phyloP scores from a whole-genome alignment of 1,140 invertebrate species.

The Bradynema listronoti region DNA sequence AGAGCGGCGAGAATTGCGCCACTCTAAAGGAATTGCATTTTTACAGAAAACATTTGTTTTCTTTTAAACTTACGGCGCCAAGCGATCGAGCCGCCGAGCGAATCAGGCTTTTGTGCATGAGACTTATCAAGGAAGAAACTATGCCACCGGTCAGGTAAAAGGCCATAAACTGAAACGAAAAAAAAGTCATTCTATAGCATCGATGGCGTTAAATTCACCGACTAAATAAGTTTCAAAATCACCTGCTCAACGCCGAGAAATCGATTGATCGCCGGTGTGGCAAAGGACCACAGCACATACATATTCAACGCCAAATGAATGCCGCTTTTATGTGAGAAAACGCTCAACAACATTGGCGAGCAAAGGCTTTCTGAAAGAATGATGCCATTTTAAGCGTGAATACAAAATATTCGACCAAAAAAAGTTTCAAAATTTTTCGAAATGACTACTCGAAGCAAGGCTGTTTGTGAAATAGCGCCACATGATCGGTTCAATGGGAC shows the following conservation, averaged over 20 bases:
- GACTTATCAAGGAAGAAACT: conserved; percentile 76
- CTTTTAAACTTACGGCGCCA: conserved; percentile 70
- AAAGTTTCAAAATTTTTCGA: conserved; percentile 19
- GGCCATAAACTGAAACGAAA: conserved; percentile 61
- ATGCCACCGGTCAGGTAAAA: conserved; percentile 65
- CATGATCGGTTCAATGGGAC: conserved; percentile 70
- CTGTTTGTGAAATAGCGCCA: conserved; percentile 76
- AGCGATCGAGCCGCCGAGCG: conserved; percentile 70
- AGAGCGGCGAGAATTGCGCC: conserved; percentile 85
- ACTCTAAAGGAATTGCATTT: conserved; percentile 66
- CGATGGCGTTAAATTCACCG: not conserved
- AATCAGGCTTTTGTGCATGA: conserved; percentile 70
- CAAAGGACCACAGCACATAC: conserved; percentile 84
- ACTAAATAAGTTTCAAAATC: conserved; percentile 7
- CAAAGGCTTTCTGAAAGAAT: conserved; percentile 69
- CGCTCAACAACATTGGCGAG: conserved; percentile 80
- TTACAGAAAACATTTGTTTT: conserved; percentile 21
- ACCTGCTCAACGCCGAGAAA: conserved; percentile 71
- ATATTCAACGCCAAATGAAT: conserved; percentile 85
- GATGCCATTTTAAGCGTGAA: too few species aligned
- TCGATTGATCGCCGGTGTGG: conserved; percentile 64
- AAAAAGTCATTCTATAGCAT: conserved; percentile 81
- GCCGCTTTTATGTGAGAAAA: conserved; percentile 81
- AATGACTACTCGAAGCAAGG: conserved; percentile 67
- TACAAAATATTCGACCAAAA: conserved; percentile 8